A percentile compares a stretch with the other conserved stretches of the same genome.
These are phyloP conservation scores for Periparus ater DNA, from an alignment of 2,797 vertebrate species.

Conservation along the genomic window DNA sequence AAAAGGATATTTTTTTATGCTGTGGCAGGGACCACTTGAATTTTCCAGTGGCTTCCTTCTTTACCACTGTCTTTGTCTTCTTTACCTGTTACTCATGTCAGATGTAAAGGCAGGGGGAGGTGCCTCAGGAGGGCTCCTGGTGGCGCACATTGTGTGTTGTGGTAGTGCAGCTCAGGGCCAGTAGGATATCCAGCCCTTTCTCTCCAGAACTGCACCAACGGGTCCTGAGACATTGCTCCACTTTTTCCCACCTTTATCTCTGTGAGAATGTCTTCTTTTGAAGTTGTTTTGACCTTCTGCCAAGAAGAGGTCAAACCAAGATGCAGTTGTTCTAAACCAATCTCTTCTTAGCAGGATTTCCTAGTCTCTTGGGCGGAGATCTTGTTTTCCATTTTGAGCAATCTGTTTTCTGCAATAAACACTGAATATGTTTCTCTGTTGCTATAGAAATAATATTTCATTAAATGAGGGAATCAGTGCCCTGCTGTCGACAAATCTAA, in stretches of 20 bases:
- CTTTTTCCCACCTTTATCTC: neutral
- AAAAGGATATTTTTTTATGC: neutral
- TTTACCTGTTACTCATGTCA: neutral
- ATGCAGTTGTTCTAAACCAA: neutral
- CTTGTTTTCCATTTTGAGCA: conserved; percentile 25
- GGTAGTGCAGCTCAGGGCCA: rapidly evolving
- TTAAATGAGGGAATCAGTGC: conserved; percentile 48
- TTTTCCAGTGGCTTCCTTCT: neutral
- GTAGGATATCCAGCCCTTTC: neutral
- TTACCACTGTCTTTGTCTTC: neutral
- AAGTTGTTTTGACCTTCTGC: neutral
- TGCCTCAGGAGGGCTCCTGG: neutral
- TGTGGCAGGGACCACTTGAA: neutral
- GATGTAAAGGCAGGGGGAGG: neutral
- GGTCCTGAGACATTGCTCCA: neutral
- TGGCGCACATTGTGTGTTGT: neutral
- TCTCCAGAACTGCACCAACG: neutral
- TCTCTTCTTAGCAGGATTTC: neutral
- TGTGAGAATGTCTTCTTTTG: neutral
- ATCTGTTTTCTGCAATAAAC: conserved; percentile 39
- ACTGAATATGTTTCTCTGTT: conserved; percentile 32
- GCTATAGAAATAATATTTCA: conserved; percentile 61
- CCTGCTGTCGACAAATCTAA: conserved; percentile 35
- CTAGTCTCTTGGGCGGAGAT: neutral
- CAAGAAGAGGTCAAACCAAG: neutral